Evolutionary conservation across 2,888 invertebrate species (phyloP).

Genomic region (Drosophila anomalata): DNA sequence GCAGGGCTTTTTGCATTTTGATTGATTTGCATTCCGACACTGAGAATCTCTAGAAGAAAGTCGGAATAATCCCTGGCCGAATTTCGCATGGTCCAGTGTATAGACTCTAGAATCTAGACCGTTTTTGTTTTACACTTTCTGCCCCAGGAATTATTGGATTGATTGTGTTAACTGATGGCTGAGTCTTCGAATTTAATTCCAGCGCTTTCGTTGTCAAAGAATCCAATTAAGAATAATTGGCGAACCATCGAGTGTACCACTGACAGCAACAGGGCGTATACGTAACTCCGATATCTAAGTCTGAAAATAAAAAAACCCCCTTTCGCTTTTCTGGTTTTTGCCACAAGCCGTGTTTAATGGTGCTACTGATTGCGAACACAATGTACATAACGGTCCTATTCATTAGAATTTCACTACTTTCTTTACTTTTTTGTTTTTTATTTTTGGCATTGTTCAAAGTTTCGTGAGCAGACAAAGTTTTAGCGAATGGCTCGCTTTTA

Average conservation of each 20-base stretch:
- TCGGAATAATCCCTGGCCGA: conserved; percentile 15
- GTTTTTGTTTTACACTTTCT: conserved; percentile 1
- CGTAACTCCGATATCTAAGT: not conserved
- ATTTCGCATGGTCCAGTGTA: not conserved
- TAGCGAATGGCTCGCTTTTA: conserved; percentile 12
- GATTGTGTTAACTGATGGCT: not conserved
- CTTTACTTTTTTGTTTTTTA: not conserved
- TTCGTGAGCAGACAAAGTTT: conserved; percentile 15
- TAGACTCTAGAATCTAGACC: conserved; percentile 25
- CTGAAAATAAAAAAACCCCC: not conserved
- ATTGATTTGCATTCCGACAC: conserved; percentile 62
- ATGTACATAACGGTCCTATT: not conserved
- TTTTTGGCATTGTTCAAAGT: conserved; percentile 20
- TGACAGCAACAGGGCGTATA: not conserved
- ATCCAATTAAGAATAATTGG: not conserved
- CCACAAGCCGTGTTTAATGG: not conserved
- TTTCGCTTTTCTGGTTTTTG: not conserved
- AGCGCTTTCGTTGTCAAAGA: not conserved
- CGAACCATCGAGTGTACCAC: too few relatives aligned
- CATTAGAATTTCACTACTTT: conserved; percentile 8
- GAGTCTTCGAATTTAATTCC: not conserved
- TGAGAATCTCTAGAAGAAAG: not conserved
- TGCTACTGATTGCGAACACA: not conserved
- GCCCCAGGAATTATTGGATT: not conserved
- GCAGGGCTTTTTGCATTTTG: conserved; percentile 35